Base-by-base conservation (phyloP, 2,888 invertebrate genomes). In the Balanococcus diminutus region DNA sequence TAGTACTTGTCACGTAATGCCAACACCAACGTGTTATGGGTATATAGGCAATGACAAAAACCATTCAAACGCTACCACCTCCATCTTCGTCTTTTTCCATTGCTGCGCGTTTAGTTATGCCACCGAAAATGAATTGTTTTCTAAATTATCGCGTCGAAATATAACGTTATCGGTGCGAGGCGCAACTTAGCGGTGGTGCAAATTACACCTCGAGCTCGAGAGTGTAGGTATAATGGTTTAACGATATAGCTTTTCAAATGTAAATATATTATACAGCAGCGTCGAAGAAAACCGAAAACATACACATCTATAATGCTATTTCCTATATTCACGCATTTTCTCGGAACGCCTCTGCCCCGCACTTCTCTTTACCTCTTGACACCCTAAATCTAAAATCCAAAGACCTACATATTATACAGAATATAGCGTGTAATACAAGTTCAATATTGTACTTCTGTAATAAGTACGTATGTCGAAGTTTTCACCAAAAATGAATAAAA, bases 1-100 rank as follows among this genome's bases (percentile, higher is more conserved):
- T 79, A 36, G 75, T 36, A 79, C 36, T 79, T 79, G 75, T 79
- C 75, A 79, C 75, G 75, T 79, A 79, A 79, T 8, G 72, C 72
- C 28, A 22, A n/a, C 28, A 16, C 16, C 22, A 19, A 36, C 36
- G 75, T 79, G 75, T 32, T 79, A 67, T 51, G n/a, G n/a, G n/a
- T n/a, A 51, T 61, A 61, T 22, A 56, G 28, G 25, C 67, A 67
- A 67, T 67, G 67, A 67, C 67, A 67, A 67, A 67, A 67, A n/a
- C 67, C 28, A 67, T 67, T 67, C 28, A 2, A 67, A 67, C 67
- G 28, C 6, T 28, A 6, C 1, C 6, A 28, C 67, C 14, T n/a
- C n/a, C 14, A 28, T 2, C 28, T 6, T 28, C 8, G 22, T 22
- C 56, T 22, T 22, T 4, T 3, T 1, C 0, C 46, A n/a, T 11